Conservation (phyloP, 1,140 invertebrate species). For the Bombus sylvicola region DNA sequence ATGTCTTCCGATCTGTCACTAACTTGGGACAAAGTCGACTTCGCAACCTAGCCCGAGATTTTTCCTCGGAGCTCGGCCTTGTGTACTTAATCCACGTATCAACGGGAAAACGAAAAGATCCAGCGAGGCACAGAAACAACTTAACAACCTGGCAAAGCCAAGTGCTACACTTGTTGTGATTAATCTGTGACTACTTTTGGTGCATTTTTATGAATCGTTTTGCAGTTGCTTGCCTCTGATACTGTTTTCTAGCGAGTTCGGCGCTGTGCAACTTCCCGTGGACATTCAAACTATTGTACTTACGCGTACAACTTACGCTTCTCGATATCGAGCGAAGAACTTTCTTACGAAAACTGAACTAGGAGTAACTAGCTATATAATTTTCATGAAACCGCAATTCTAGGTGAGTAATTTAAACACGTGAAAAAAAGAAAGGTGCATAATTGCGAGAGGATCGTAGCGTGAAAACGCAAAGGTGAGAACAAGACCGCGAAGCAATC, state of each 20-base stretch:
- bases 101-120: slow-evolving; percentile 30
- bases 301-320: slow-evolving; percentile 34
- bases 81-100: slow-evolving; percentile 72
- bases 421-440: neutral
- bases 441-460: neutral
- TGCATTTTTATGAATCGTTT: slow-evolving; percentile 56
- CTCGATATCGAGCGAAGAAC: slow-evolving; percentile 9
- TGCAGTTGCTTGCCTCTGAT: slow-evolving; percentile 35
- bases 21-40: slow-evolving; percentile 86
- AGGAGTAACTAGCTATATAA: slow-evolving; percentile 34
- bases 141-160: neutral
- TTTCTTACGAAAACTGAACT: slow-evolving; percentile 12
- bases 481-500: slow-evolving; percentile 20
- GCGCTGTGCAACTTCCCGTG: neutral
- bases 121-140: slow-evolving; percentile 3
- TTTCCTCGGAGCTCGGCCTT: slow-evolving; percentile 57
- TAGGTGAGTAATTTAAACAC: slow-evolving; percentile 24
- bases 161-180: slow-evolving; percentile 28
- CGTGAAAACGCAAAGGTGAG: slow-evolving; percentile 16
- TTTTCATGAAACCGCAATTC: slow-evolving; percentile 22
- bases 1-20: slow-evolving; percentile 83
- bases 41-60: slow-evolving; percentile 83
- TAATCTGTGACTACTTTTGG: slow-evolving; percentile 21
- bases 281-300: slow-evolving; percentile 48
- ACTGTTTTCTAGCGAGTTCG: neutral